Base-by-base conservation (phyloP, 2,113 vertebrate genomes). In the Lota lota region DNA sequence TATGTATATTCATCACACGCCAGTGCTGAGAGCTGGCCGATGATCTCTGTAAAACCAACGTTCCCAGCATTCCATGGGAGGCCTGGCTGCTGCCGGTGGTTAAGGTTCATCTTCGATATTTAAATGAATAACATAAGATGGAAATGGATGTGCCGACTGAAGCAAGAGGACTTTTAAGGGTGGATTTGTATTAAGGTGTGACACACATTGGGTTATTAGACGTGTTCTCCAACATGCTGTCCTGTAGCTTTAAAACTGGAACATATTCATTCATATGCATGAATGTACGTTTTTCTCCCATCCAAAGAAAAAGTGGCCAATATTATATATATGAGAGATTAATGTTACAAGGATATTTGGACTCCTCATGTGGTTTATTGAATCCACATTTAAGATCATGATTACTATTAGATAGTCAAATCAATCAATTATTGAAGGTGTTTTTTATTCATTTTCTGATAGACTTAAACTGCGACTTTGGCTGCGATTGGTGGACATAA, bases 61-160 rank as follows among this genome's bases (percentile, higher is more conserved):
- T 47, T 47, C 40, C 40, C 40, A 47, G 40, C 40, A 47, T 47
- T 47, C 40, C 40, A 0, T 63, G 33, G 33, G 11, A 79, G 72
- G 66, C 40, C 60, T 60, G 50, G 19, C 24, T 63, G 67, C 50
- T 67, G 67, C 57, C 68, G 64, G 76, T 70, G 80, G 3, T 76
- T 68, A 73, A 67, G 60, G 73, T 83, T 5, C 70, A 69, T 22
- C 18, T 1, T 67, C 68, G 63, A 56, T 75, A 79, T 77, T 74
- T 64, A 69, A 82, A 74, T 71, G 73, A 75, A 80, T 60, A 24
- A 7, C 78, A 62, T 40, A 63, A 70, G 69, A 61, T 54, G 28
- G 54, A 63, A 66, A 71, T 61, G n/a, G n/a, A n/a, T n/a, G 22
- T 10, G 2, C 74, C 24, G 19, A 24, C 28, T 63, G 12, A 66